A percentile compares a stretch with the other conserved stretches of the same genome.
Conservation (phyloP, 2,113 vertebrate species). For the Camelus bactrianus region DNA sequence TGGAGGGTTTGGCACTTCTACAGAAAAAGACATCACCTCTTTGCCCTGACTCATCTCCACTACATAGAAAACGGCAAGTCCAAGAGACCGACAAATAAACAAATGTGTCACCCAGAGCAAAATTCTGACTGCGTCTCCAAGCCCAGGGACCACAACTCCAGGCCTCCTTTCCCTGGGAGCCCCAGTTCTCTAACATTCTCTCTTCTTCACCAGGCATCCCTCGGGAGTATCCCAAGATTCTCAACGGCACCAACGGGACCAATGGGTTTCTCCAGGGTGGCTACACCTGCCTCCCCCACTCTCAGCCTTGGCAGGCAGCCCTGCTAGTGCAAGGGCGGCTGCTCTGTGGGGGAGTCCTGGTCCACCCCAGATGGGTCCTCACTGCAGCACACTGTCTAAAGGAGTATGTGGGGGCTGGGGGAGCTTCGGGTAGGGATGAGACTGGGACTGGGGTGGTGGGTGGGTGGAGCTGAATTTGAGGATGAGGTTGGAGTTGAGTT, state of each 20-base stretch:
- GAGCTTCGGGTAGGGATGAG: background rate
- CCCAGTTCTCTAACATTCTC: background rate
- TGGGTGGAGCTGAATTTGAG: background rate
- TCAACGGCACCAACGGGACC: conserved; percentile 69
- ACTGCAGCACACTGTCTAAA: conserved; percentile 85
- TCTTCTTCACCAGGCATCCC: conserved; percentile 61
- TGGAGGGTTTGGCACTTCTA: no score
- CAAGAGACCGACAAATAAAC: background rate
- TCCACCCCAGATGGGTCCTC: conserved; percentile 85
- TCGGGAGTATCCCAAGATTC: conserved; percentile 71
- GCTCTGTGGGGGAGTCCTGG: conserved; percentile 84
- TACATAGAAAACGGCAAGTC: background rate
- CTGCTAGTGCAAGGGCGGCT: conserved; percentile 70
- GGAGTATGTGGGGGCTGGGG: conserved; percentile 83
- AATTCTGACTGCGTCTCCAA: background rate
- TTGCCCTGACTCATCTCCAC: background rate
- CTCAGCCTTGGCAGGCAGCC: conserved; percentile 85
- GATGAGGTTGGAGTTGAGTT: background rate
- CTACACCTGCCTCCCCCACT: conserved; percentile 75
- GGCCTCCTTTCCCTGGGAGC: background rate
- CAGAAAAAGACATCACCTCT: background rate
- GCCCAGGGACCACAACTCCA: background rate
- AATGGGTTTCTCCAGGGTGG: conserved; percentile 58
- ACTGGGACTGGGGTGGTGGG: background rate
- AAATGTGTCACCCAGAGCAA: background rate